These are phyloP conservation scores for Melinaea menophilus DNA, from an alignment of 2,888 invertebrate species.

Conservation along the genomic window DNA sequence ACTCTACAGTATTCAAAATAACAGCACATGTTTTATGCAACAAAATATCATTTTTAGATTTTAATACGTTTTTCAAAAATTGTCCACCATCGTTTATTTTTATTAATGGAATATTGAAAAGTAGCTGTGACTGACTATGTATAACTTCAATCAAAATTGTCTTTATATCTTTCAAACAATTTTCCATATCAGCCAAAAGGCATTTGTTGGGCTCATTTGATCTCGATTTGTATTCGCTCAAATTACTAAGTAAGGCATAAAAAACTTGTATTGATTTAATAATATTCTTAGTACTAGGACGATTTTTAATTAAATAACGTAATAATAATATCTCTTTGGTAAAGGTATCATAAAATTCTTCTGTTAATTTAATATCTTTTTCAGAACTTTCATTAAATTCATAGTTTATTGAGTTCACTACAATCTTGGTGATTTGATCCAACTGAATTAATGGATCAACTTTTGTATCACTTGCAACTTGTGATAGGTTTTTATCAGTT, in stretches of 20 bases:
- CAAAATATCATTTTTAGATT: slow-evolving; percentile 21
- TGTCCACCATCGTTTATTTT: slow-evolving; percentile 15
- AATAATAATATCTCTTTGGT: slow-evolving; percentile 58
- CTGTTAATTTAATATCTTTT: slow-evolving; percentile 51
- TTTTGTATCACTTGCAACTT: slow-evolving; percentile 50
- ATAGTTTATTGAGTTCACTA: slow-evolving; percentile 52
- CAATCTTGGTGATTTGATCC: slow-evolving; percentile 51
- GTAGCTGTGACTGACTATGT: slow-evolving; percentile 47
- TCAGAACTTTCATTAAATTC: slow-evolving; percentile 43
- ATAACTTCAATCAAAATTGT: slow-evolving; percentile 48
- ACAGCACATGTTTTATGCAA: slow-evolving; percentile 36
- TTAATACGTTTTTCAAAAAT: slow-evolving; percentile 13
- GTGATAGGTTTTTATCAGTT: slow-evolving; percentile 42
- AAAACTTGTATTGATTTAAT: slow-evolving; percentile 63
- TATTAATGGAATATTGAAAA: slow-evolving; percentile 45
- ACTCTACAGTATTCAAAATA: slow-evolving; percentile 22
- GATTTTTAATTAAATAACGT: slow-evolving; percentile 50
- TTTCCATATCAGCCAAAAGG: slow-evolving; percentile 47
- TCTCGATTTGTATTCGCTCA: slow-evolving; percentile 48
- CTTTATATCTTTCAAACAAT: slow-evolving; percentile 48
- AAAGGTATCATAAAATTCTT: slow-evolving; percentile 57
- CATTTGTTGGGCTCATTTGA: slow-evolving; percentile 45
- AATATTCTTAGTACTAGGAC: slow-evolving; percentile 54
- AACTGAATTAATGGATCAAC: slow-evolving; percentile 51
- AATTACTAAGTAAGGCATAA: slow-evolving; percentile 43